phyloP scores from a whole-genome alignment of 2,888 invertebrate genomes.

The Stenodera caucasica region DNA sequence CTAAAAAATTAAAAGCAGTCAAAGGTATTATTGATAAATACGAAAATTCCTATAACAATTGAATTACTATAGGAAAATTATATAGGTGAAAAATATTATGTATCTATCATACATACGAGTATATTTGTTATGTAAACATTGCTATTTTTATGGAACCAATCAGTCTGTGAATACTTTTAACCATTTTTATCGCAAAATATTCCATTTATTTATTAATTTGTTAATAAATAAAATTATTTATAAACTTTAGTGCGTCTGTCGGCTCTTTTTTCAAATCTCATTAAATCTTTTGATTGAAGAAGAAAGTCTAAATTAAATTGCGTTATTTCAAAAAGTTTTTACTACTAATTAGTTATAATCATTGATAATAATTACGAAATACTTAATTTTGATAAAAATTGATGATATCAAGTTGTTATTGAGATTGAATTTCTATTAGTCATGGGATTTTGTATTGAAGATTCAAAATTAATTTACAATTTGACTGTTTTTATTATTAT shows the following conservation, averaged over 20 bases:
- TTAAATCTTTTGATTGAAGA: no score
- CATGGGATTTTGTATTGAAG: not conserved
- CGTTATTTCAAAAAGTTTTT: no score
- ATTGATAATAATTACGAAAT: constrained; percentile 3
- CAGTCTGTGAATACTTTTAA: constrained; percentile 16
- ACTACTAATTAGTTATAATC: not conserved
- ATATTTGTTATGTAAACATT: constrained; percentile 14
- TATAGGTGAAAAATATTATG: no score
- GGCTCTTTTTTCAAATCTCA: not conserved
- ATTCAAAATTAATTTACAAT: no score
- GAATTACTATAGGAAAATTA: no score
- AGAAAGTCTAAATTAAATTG: not conserved
- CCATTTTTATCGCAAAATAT: not conserved
- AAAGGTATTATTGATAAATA: no score
- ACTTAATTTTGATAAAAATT: constrained; percentile 1
- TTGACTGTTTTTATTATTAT: no score
- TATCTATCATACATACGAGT: no score
- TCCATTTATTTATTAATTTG: not conserved
- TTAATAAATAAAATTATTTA: not conserved
- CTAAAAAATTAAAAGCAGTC: no score
- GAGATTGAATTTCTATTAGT: not conserved
- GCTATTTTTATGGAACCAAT: constrained; percentile 22
- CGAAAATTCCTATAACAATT: no score
- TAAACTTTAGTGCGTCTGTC: not conserved
- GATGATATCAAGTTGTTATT: not conserved